Percentiles rank a stretch among this genome's conserved stretches.
Evolutionary conservation across 37 sponge, comb jelly and placozoan species (phyloP).

Genomic region (Beroe forskalii): DNA sequence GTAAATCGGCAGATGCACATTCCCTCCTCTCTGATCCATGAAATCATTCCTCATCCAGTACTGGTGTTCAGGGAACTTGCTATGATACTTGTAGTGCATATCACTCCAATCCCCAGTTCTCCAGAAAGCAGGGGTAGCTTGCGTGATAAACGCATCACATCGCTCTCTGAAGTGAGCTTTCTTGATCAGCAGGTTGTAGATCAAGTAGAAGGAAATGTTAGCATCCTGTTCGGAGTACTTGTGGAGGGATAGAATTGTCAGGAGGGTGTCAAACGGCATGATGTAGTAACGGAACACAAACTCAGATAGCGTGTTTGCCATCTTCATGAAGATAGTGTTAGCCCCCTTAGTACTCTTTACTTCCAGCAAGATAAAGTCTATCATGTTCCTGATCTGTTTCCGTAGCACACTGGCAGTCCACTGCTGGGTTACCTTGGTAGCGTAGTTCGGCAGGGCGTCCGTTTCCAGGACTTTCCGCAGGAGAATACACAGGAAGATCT

Average conservation of each 20-base stretch:
- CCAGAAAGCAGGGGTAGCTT: constrained; percentile 34
- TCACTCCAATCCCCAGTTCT: background rate
- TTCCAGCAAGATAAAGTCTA: constrained; percentile 44
- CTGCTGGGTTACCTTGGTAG: background rate
- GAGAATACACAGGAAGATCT: constrained; percentile 52
- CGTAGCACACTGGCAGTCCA: background rate
- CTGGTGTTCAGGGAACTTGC: constrained; percentile 55
- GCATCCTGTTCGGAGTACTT: constrained; percentile 58
- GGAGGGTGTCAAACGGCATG: constrained; percentile 48
- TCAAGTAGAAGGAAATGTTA: constrained; percentile 48
- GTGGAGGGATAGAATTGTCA: background rate
- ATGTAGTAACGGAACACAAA: constrained; percentile 50
- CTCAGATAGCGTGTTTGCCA: background rate
- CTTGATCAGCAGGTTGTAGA: constrained; percentile 12
- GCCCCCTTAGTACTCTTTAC: constrained; percentile 6
- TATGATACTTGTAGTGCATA: constrained; percentile 8
- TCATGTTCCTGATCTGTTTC: constrained; percentile 25
- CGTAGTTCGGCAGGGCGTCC: constrained; percentile 35
- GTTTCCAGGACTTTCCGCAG: constrained; percentile 3
- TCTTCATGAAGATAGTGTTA: constrained; percentile 29
- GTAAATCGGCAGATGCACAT: background rate
- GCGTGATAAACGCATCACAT: background rate
- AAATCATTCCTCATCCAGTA: constrained; percentile 30
- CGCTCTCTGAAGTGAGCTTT: background rate
- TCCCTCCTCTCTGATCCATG: background rate